Percentiles rank a stretch among this genome's conserved stretches.
Evolutionary conservation across 2,888 invertebrate species (phyloP).

Genomic region (Limnephilus marmoratus): DNA sequence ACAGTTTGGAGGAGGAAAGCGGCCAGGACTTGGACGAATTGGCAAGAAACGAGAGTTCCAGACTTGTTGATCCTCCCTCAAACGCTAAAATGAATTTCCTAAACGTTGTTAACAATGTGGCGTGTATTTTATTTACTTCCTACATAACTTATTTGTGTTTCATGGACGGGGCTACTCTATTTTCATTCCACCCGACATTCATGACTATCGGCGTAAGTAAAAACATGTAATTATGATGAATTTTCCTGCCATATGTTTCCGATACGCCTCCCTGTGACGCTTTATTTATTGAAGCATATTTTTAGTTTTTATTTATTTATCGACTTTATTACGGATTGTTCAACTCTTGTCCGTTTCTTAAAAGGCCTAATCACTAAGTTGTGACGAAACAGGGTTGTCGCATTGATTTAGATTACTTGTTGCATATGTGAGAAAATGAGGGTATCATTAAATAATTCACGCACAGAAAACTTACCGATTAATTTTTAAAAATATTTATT

Average conservation of each 20-base stretch:
- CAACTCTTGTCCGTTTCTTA: background rate
- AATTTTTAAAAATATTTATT: too few species aligned
- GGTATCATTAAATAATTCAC: background rate
- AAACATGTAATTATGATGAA: background rate
- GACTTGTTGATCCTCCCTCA: conserved; percentile 54
- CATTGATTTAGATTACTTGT: background rate
- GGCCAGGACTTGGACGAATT: conserved; percentile 57
- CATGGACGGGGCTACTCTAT: conserved; percentile 68
- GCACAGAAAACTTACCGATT: background rate
- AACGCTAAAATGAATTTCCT: conserved; percentile 52
- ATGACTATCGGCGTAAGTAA: conserved; percentile 75
- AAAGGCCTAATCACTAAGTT: background rate
- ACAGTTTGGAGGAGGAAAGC: conserved; percentile 50
- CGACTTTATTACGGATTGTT: background rate
- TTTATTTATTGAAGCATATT: background rate
- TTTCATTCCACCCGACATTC: conserved; percentile 75
- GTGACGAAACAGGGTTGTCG: background rate
- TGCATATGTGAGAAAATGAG: background rate
- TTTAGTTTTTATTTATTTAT: background rate
- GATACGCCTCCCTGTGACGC: background rate
- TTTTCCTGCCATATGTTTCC: conserved; percentile 48
- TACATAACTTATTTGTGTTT: conserved; percentile 59
- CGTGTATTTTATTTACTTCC: conserved; percentile 44
- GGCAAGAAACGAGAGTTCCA: conserved; percentile 54
- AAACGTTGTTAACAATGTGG: conserved; percentile 54